These are phyloP conservation scores for Progne subis DNA, from an alignment of 2,113 vertebrate genomes.

Conservation along the genomic window DNA sequence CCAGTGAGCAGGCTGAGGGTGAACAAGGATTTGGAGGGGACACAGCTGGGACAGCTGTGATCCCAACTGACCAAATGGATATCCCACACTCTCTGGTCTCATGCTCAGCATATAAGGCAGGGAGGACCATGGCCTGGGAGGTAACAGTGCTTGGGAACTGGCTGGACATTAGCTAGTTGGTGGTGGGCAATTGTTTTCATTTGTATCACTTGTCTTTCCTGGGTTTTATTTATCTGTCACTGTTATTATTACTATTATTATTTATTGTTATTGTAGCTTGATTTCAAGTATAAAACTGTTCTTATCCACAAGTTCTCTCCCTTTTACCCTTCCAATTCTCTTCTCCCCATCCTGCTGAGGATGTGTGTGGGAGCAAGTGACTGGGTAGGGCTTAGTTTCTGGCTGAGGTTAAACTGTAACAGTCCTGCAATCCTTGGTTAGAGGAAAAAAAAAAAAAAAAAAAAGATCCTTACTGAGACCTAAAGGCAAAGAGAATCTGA, in stretches of 20 bases:
- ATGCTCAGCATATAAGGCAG: neutral
- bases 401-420: neutral
- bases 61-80: neutral
- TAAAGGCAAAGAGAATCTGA: neutral
- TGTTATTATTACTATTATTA: neutral
- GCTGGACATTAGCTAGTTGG: neutral
- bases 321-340: neutral
- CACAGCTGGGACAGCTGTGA: neutral
- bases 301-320: neutral
- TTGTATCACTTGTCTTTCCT: neutral
- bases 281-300: neutral
- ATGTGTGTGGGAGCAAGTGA: fast-evolving
- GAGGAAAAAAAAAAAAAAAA: neutral
- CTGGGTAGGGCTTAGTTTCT: neutral
- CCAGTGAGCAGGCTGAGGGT: neutral
- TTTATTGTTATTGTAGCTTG: neutral
- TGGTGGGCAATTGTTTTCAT: neutral
- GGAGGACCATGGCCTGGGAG: fast-evolving
- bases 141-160: neutral
- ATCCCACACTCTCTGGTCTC: neutral
- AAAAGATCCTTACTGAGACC: neutral
- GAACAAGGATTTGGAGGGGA: neutral
- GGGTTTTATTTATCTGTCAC: neutral
- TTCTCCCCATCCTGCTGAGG: neutral
- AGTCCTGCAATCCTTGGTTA: neutral